Evolutionary conservation across 2,797 vertebrate species (phyloP).

Genomic region (Cossypha caffra): DNA sequence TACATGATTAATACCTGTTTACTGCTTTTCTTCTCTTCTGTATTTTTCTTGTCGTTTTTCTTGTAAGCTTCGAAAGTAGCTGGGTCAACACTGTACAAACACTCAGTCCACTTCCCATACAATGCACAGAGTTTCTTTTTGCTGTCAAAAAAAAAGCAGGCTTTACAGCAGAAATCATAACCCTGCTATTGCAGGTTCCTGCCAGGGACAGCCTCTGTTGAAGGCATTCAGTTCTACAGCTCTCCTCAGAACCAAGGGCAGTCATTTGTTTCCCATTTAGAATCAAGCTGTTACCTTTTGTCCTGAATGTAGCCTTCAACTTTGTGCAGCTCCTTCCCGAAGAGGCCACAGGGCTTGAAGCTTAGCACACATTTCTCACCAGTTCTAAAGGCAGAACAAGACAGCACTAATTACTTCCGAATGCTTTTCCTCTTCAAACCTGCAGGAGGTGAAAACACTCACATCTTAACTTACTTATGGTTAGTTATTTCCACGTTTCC

Average conservation of each 20-base stretch:
- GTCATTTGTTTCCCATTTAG: background rate
- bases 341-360: constrained; percentile 95
- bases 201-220: background rate
- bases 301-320: constrained; percentile 97
- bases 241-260: background rate
- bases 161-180: background rate
- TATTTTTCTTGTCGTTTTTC: constrained; percentile 89
- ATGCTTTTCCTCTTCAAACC: background rate
- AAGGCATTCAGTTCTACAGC: background rate
- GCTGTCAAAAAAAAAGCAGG: constrained; percentile 75
- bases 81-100: constrained; percentile 88
- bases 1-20: constrained; percentile 81
- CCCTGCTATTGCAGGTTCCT: background rate
- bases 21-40: constrained; percentile 90
- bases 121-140: constrained; percentile 94
- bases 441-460: background rate
- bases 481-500: constrained; percentile 95
- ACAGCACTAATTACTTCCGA: background rate
- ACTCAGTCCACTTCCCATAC: constrained; percentile 98
- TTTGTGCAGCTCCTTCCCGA: constrained; percentile 97
- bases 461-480: constrained; percentile 86
- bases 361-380: constrained; percentile 92
- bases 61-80: constrained; percentile 88
- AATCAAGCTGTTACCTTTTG: constrained; percentile 85
- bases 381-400: constrained; percentile 82